These are phyloP conservation scores for Drosophila repletoides DNA, from an alignment of 1,140 invertebrate species.

Conservation along the genomic window DNA sequence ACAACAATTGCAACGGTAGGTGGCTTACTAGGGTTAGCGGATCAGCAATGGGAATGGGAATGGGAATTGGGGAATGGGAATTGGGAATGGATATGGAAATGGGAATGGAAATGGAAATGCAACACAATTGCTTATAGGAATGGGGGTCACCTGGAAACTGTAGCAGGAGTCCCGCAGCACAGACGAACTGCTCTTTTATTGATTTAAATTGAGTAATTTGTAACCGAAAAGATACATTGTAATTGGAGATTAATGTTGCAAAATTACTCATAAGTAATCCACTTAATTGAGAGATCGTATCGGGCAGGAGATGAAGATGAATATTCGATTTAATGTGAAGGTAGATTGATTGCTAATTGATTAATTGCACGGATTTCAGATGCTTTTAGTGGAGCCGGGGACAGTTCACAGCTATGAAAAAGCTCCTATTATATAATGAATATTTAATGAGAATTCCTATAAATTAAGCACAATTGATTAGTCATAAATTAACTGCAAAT, in stretches of 20 bases:
- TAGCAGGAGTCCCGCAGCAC: background rate
- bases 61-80: background rate
- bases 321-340: conserved; percentile 32
- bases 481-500: too few relatives aligned
- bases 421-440: too few relatives aligned
- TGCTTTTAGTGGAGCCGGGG: too few relatives aligned
- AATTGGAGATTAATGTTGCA: conserved; percentile 61
- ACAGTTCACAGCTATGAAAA: too few relatives aligned
- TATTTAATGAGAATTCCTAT: too few relatives aligned
- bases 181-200: conserved; percentile 51
- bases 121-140: conserved; percentile 6
- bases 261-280: conserved; percentile 39
- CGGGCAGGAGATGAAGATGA: background rate
- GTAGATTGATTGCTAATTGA: conserved; percentile 24
- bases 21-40: conserved; percentile 15
- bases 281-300: conserved; percentile 53
- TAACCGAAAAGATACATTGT: conserved; percentile 34
- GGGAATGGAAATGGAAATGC: conserved; percentile 11
- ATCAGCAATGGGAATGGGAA: background rate
- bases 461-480: too few relatives aligned
- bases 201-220: conserved; percentile 78
- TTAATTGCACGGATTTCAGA: too few relatives aligned
- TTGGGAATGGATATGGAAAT: conserved; percentile 26
- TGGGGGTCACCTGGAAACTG: conserved; percentile 43
- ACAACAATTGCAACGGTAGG: conserved; percentile 48